phyloP scores from a whole-genome alignment of 2,113 vertebrate species.

The Melanostigma gelatinosum region DNA sequence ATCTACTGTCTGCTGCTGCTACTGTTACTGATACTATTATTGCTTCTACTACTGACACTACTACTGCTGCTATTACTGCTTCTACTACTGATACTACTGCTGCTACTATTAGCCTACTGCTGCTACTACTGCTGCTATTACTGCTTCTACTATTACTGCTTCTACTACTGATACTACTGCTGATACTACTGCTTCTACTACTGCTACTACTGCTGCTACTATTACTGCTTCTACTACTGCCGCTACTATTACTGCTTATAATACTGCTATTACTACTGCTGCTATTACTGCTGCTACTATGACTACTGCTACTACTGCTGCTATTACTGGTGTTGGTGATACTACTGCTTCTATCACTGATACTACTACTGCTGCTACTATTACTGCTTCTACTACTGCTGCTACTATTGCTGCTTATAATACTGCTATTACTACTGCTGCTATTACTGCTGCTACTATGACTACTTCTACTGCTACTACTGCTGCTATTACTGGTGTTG shows the following conservation, averaged over 20 bases:
- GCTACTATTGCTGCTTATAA: no score
- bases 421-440: neutral
- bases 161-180: neutral
- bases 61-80: neutral
- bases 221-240: no score
- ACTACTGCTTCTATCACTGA: neutral
- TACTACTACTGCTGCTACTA: neutral
- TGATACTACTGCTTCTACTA: neutral
- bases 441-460: neutral
- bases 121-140: neutral
- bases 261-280: neutral
- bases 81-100: neutral
- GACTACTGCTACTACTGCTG: no score
- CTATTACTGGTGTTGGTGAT: neutral
- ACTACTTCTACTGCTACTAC: neutral
- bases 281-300: neutral
- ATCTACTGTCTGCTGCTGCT: neutral
- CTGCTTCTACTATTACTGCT: neutral
- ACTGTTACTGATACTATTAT: neutral
- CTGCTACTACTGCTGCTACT: neutral
- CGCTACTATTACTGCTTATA: neutral
- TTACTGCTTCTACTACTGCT: neutral
- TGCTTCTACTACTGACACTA: neutral
- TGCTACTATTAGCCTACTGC: neutral
- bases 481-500: neutral